Evolutionary conservation across 2,888 invertebrate genomes (phyloP), one percentile per base, ranked within the genome.

Genomic region (Spilosoma lubricipeda): DNA sequence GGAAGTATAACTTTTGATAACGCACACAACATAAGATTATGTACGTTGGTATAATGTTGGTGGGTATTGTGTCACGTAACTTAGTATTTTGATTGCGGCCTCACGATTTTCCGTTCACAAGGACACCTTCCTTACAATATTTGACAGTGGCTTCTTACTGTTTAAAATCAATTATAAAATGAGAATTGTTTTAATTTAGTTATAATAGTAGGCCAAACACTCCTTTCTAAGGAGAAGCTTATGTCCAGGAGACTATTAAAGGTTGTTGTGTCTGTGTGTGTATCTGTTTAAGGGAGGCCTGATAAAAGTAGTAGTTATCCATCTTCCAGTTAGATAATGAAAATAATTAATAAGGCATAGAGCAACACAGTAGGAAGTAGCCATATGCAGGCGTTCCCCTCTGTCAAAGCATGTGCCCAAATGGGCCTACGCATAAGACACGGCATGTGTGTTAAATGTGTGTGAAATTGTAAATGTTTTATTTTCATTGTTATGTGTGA

Each of bases 301-400:
- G 15, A 18, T 45, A 45, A 18, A 18, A 23, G 52, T 52, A 23
- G 52, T 52, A 48, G 1, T 48, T 20, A 23, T 23, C 20, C 23
- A 23, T 23, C 52, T 23, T 20, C 52, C 20, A 52, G 52, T 8
- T 20, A 81, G 39, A 86, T 89, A 80, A 82, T 80, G 75, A 80
- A 79, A 67, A 75, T 76, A 80, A 81, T 78, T 83, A 80, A 85
- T 82, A 84, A 90, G 86, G 91, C 91, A 90, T 91, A 39, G 9
- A 11, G 11, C 39, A 39, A 11, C 39, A 39, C 39, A 11, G 39
- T 39, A 39, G 39, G 39, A 11, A 39, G 11, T 39, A 39, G 11
- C 9, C 39, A 39, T 39, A 11, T 7, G 39, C 39, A 39, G 39
- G 39, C 11, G 9, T 39, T 39, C 39, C 11, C 11, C 39, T 39